Evolutionary conservation across 2,888 invertebrate species (phyloP).

Genomic region (Morpho helenor): DNA sequence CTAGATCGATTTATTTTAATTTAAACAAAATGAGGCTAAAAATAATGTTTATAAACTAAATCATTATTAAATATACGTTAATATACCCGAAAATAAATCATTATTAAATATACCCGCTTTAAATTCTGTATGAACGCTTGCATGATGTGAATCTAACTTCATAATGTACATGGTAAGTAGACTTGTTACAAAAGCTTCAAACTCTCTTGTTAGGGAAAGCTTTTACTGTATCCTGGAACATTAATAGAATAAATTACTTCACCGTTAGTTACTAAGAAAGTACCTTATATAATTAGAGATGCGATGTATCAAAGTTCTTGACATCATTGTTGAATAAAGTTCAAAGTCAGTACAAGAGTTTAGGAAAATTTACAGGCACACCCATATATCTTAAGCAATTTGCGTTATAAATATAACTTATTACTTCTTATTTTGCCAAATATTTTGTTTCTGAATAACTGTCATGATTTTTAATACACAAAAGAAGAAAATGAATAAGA

Average conservation of each 20-base stretch:
- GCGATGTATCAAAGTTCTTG: slow-evolving; percentile 8
- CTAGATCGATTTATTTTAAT: too few relatives aligned
- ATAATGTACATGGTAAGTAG: slow-evolving; percentile 7
- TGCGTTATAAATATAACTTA: too few relatives aligned
- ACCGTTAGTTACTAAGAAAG: slow-evolving; percentile 11
- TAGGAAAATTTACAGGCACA: background rate
- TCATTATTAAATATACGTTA: too few relatives aligned
- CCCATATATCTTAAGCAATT: background rate
- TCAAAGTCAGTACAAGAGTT: background rate
- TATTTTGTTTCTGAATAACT: too few relatives aligned
- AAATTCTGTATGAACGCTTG: slow-evolving; percentile 1
- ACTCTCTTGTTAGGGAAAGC: slow-evolving; percentile 10
- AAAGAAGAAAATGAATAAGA: too few relatives aligned
- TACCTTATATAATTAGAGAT: slow-evolving; percentile 8
- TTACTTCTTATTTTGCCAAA: too few relatives aligned
- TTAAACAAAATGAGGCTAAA: too few relatives aligned
- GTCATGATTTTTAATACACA: too few relatives aligned
- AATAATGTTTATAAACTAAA: too few relatives aligned
- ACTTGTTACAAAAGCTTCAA: slow-evolving; percentile 8
- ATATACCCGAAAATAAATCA: background rate
- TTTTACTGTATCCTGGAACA: slow-evolving; percentile 10
- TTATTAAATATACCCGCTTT: background rate
- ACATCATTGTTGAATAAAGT: slow-evolving; percentile 8
- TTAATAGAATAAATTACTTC: slow-evolving; percentile 16
- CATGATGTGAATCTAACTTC: background rate